Conservation (phyloP, 2,113 vertebrate species). For the Atrichornis clamosus region DNA sequence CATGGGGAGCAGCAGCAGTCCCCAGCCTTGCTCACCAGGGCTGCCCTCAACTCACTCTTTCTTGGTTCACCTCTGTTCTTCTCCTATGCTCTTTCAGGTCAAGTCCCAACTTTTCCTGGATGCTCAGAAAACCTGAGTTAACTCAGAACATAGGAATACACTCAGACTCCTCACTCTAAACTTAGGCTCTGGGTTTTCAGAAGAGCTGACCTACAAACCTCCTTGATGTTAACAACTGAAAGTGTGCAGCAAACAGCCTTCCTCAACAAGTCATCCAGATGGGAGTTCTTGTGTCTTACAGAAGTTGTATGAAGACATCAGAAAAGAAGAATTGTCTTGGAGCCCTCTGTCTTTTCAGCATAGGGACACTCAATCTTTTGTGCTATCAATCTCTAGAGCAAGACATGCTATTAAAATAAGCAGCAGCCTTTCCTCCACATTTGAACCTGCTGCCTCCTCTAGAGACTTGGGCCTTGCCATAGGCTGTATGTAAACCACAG, state of each 20-base stretch:
- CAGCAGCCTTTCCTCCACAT: background rate
- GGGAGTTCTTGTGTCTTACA: background rate
- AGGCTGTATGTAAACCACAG: background rate
- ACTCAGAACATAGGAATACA: background rate
- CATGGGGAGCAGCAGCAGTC: background rate
- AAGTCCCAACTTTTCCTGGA: background rate
- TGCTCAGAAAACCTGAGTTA: background rate
- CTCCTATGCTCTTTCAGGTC: background rate
- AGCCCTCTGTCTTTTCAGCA: background rate
- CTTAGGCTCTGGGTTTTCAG: background rate
- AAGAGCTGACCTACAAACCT: conserved; percentile 30
- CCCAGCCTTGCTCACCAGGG: background rate
- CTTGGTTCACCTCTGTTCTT: background rate
- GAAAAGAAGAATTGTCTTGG: background rate
- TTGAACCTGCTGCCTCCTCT: background rate
- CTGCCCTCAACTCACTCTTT: background rate
- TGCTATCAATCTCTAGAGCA: background rate
- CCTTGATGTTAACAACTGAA: background rate
- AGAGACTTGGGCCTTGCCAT: background rate
- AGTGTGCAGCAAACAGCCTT: background rate
- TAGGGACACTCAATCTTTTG: background rate
- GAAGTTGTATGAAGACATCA: background rate
- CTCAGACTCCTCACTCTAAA: background rate
- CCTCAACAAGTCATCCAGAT: background rate
- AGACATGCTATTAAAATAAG: background rate